phyloP scores from a whole-genome alignment of 2,797 vertebrate genomes.

The Erethizon dorsatum region DNA sequence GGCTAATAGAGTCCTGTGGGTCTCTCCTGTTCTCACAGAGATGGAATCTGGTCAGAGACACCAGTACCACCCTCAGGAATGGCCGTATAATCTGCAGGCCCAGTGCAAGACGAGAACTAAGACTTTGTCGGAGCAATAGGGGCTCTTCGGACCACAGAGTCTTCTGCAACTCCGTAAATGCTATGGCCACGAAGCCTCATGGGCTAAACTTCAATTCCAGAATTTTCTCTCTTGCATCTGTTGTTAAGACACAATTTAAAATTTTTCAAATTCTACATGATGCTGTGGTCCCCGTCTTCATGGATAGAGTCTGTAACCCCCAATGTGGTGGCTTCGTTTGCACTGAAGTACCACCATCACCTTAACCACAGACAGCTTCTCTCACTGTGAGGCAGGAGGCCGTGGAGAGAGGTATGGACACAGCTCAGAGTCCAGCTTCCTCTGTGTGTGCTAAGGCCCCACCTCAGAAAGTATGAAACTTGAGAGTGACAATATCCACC shows the following conservation, averaged over 20 bases:
- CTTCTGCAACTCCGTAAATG: rapidly evolving
- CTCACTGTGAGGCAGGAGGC: background rate
- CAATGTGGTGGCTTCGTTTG: background rate
- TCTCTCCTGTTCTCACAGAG: background rate
- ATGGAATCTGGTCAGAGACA: background rate
- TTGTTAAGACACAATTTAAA: background rate
- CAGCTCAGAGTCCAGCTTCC: background rate
- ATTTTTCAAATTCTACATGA: background rate
- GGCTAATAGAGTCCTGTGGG: background rate
- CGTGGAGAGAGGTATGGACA: rapidly evolving
- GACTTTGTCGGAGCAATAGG: background rate
- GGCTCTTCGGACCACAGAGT: no score
- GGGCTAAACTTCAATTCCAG: background rate
- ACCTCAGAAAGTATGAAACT: rapidly evolving
- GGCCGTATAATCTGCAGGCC: background rate
- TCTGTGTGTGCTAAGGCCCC: rapidly evolving
- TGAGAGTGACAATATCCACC: background rate
- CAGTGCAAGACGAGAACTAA: background rate
- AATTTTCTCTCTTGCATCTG: background rate
- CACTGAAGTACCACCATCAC: no score
- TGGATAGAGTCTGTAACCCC: rapidly evolving
- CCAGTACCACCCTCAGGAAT: background rate
- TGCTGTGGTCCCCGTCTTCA: background rate
- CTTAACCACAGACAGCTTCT: background rate
- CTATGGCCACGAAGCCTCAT: rapidly evolving